Conservation (phyloP, 2,797 vertebrate species). For the Alcedo atthis region DNA sequence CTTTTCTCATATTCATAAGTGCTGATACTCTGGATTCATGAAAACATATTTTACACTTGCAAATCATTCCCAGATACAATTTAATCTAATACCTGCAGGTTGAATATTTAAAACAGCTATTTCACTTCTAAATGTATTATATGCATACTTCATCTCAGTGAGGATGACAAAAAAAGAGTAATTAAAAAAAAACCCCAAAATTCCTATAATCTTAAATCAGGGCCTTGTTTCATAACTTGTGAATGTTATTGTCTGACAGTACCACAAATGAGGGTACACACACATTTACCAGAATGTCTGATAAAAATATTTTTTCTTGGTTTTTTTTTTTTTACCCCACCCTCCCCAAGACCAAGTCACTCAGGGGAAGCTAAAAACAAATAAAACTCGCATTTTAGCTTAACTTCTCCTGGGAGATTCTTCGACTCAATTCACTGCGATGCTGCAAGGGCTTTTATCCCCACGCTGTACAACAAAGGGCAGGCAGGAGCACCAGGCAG, state of each 20-base stretch:
- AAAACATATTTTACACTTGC: background rate
- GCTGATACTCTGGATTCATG: background rate
- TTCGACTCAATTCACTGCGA: background rate
- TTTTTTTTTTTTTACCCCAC: too few species aligned
- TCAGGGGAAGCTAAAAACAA: background rate
- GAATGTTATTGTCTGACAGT: background rate
- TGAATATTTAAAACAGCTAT: background rate
- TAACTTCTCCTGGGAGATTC: background rate
- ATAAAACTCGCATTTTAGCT: background rate
- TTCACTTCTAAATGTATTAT: background rate
- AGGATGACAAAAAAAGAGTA: background rate
- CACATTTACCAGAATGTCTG: background rate
- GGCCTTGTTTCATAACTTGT: background rate
- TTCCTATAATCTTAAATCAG: background rate
- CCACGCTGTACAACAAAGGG: background rate
- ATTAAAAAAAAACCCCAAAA: background rate
- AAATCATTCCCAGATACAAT: background rate
- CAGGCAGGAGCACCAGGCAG: background rate
- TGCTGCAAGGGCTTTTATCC: background rate
- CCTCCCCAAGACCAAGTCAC: background rate
- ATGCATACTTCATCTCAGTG: fast-evolving
- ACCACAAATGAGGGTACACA: too few species aligned
- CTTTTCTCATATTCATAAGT: background rate
- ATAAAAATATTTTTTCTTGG: background rate
- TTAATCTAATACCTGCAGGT: background rate